Percentiles rank a stretch among this genome's conserved stretches.
Conservation (phyloP, 2,888 invertebrate species). For the Dryadula phaetusa region DNA sequence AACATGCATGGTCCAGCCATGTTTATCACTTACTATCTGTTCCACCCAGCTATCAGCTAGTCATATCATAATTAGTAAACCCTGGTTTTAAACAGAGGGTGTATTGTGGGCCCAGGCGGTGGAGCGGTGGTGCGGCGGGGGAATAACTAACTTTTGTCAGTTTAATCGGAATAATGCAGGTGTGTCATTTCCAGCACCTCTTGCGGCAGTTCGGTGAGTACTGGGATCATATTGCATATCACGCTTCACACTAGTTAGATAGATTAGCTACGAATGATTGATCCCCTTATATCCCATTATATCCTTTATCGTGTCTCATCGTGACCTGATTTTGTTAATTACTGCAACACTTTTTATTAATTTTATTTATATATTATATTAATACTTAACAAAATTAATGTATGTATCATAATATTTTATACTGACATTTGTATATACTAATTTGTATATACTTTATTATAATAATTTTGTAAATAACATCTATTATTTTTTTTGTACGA, state of each 20-base stretch:
- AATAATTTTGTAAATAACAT: neutral
- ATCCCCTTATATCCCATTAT: slow-evolving; percentile 25
- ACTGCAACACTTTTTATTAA: neutral
- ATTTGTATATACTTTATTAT: neutral
- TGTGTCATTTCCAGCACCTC: slow-evolving; percentile 85
- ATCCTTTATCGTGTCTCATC: slow-evolving; percentile 26
- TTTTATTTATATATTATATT: neutral
- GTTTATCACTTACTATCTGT: slow-evolving; percentile 61
- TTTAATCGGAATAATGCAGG: slow-evolving; percentile 81
- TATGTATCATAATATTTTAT: neutral
- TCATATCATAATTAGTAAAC: slow-evolving; percentile 68
- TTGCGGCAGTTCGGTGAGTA: slow-evolving; percentile 83
- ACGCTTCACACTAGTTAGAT: slow-evolving; percentile 46
- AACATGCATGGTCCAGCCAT: slow-evolving; percentile 72
- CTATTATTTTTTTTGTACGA: neutral
- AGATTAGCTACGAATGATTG: slow-evolving; percentile 27
- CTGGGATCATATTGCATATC: slow-evolving; percentile 54
- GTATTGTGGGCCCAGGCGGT: slow-evolving; percentile 67
- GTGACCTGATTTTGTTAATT: slow-evolving; percentile 25
- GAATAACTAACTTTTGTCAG: slow-evolving; percentile 70
- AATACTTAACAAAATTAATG: neutral
- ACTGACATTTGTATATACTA: neutral
- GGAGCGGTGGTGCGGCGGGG: slow-evolving; percentile 64
- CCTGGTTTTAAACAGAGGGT: slow-evolving; percentile 83
- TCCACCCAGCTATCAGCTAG: slow-evolving; percentile 58